These are phyloP conservation scores for Edolisoma coerulescens DNA, from an alignment of 2,113 vertebrate species.

Conservation along the genomic window DNA sequence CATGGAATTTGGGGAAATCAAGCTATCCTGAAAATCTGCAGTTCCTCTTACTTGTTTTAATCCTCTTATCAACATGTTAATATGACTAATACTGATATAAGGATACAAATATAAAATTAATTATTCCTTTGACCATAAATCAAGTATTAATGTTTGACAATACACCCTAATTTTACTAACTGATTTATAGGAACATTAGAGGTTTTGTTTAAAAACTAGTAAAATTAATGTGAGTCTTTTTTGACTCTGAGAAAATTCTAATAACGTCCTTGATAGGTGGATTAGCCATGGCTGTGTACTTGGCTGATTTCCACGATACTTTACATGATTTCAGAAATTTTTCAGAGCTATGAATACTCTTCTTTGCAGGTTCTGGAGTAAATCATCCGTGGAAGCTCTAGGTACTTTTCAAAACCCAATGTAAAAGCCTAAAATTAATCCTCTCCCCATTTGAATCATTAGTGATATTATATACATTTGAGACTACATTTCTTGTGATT, in stretches of 20 bases:
- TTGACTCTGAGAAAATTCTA: neutral
- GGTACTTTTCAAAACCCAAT: neutral
- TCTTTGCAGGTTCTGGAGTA: neutral
- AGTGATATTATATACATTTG: neutral
- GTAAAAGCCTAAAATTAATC: neutral
- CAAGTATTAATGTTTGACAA: neutral
- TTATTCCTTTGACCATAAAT: neutral
- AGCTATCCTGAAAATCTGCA: neutral
- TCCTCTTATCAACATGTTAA: neutral
- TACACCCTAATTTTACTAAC: neutral
- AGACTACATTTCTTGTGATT: neutral
- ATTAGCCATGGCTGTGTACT: neutral
- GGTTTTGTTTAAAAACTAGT: neutral
- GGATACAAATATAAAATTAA: neutral
- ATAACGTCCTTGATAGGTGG: neutral
- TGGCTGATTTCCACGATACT: rapidly evolving
- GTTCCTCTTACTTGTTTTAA: neutral
- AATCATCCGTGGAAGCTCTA: neutral
- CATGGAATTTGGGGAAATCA: neutral
- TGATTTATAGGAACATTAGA: neutral
- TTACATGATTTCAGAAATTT: neutral
- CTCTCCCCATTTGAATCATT: neutral
- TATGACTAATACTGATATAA: neutral
- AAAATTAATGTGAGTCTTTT: neutral
- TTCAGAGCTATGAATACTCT: neutral